Evolutionary conservation across 2,113 vertebrate genomes (phyloP).

Genomic region (Charadrius vociferus): DNA sequence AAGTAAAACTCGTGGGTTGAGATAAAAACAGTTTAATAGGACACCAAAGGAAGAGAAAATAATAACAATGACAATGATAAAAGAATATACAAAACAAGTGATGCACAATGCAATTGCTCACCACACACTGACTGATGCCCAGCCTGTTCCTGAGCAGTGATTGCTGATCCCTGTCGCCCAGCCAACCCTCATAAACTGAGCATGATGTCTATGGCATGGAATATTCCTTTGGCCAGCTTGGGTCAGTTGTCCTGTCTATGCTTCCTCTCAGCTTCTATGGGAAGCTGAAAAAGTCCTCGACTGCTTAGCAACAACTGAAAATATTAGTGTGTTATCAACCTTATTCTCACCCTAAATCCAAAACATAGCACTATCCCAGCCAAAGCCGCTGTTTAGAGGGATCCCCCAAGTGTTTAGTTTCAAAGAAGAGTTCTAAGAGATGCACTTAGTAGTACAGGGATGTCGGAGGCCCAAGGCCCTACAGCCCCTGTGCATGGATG

Average conservation of each 20-base stretch:
- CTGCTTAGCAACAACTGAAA: neutral
- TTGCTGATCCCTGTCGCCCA: neutral
- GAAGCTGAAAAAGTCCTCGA: neutral
- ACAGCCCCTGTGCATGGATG: neutral
- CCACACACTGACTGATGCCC: neutral
- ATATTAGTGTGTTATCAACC: neutral
- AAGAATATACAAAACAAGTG: neutral
- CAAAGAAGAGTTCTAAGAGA: neutral
- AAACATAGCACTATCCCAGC: neutral
- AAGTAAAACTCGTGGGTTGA: neutral
- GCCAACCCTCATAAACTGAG: neutral
- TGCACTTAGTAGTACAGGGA: neutral
- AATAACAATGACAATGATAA: neutral
- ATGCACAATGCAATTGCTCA: neutral
- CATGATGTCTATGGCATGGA: neutral
- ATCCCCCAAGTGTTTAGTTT: neutral
- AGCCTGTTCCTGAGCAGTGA: neutral
- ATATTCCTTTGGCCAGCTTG: neutral
- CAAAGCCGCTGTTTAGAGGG: neutral
- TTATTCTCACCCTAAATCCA: neutral
- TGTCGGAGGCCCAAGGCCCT: neutral
- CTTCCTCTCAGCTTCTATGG: neutral
- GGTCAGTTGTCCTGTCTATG: neutral
- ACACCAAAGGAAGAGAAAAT: neutral
- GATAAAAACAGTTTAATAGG: neutral